phyloP scores from a whole-genome alignment of 2,888 invertebrate genomes.

The Amiota minor region DNA sequence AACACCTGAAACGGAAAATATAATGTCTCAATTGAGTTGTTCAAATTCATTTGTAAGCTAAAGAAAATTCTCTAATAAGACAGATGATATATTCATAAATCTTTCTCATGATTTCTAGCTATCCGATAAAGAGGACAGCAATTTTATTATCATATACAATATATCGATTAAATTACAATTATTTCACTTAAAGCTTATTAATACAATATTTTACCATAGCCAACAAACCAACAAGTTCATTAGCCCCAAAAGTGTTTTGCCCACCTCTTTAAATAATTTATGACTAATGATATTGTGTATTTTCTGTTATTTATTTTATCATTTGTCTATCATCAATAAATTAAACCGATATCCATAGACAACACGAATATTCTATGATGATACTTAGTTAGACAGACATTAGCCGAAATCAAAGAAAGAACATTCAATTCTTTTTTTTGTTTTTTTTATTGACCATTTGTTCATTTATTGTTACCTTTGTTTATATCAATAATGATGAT shows the following conservation, averaged over 20 bases:
- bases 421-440: conserved; percentile 57
- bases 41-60: too few species aligned
- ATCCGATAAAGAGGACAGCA: too few species aligned
- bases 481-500: conserved; percentile 17
- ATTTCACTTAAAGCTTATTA: too few species aligned
- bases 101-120: too few species aligned
- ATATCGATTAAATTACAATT: too few species aligned
- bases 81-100: too few species aligned
- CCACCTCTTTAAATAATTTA: conserved; percentile 56
- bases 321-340: conserved; percentile 70
- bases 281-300: conserved; percentile 69
- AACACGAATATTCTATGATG: not conserved
- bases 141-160: too few species aligned
- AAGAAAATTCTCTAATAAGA: too few species aligned
- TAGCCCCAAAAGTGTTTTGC: conserved; percentile 26
- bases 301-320: conserved; percentile 61
- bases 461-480: conserved; percentile 57
- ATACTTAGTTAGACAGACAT: conserved; percentile 25
- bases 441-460: conserved; percentile 56
- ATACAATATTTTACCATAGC: too few species aligned
- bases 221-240: conserved; percentile 25
- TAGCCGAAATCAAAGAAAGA: conserved; percentile 47
- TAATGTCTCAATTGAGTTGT: too few species aligned
- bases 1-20: too few species aligned
- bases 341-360: conserved; percentile 65